These are phyloP conservation scores for Rhamphomyia laevipes DNA, from an alignment of 2,888 invertebrate species.

Conservation along the genomic window DNA sequence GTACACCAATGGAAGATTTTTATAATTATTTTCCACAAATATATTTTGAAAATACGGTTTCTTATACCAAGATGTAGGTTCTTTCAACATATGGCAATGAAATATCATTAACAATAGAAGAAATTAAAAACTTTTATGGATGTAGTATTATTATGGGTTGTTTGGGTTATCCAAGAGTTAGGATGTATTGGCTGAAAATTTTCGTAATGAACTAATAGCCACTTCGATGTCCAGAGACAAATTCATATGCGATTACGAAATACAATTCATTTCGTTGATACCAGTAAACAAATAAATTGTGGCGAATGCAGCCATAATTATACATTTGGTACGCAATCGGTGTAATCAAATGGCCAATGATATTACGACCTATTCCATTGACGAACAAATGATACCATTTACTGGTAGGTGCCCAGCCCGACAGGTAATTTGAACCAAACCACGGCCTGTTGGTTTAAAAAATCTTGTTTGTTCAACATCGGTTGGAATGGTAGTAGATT, in stretches of 20 bases:
- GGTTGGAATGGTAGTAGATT: slow-evolving; percentile 11
- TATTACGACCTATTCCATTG: slow-evolving; percentile 18
- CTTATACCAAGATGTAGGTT: not conserved
- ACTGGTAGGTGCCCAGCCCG: slow-evolving; percentile 12
- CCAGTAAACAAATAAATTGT: slow-evolving; percentile 13
- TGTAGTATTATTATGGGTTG: not conserved
- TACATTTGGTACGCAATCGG: slow-evolving; percentile 19
- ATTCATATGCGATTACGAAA: not conserved
- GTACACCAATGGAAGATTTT: not conserved
- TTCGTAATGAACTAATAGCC: not conserved
- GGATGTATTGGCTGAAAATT: not conserved
- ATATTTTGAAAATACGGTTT: not conserved
- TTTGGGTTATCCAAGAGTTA: not conserved
- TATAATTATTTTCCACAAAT: not conserved
- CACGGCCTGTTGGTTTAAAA: slow-evolving; percentile 25
- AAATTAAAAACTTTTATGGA: slow-evolving; percentile 1
- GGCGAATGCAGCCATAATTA: slow-evolving; percentile 19
- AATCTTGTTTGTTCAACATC: slow-evolving; percentile 24
- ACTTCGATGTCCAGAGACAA: not conserved
- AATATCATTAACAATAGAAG: not conserved
- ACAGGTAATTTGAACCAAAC: slow-evolving; percentile 20
- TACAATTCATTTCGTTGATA: slow-evolving; percentile 1
- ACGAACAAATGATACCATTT: slow-evolving; percentile 24
- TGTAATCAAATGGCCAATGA: slow-evolving; percentile 16
- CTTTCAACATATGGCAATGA: not conserved